These are phyloP conservation scores for Antheraea pernyi DNA, from an alignment of 1,140 invertebrate genomes.

Conservation along the genomic window DNA sequence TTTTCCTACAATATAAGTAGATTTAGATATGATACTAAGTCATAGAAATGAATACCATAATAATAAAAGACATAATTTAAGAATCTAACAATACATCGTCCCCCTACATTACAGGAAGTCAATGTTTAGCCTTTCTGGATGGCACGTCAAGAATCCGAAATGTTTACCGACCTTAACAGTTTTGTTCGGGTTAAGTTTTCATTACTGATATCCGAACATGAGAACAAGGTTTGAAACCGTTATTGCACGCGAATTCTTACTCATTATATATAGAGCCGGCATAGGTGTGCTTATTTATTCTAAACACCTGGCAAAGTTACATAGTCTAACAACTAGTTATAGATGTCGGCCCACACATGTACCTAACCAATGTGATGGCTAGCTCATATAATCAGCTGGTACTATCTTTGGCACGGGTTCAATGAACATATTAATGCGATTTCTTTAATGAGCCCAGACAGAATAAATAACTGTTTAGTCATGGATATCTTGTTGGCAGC, in stretches of 20 bases:
- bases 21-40: too few relatives aligned
- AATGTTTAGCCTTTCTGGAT: constrained; percentile 56
- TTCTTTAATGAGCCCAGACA: constrained; percentile 27
- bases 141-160: constrained; percentile 34
- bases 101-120: constrained; percentile 48
- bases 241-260: too few relatives aligned
- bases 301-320: not conserved
- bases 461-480: constrained; percentile 14
- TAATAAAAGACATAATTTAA: not conserved
- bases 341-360: constrained; percentile 9
- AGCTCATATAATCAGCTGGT: constrained; percentile 21
- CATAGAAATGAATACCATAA: not conserved
- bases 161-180: constrained; percentile 42
- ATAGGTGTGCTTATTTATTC: not conserved
- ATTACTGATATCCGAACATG: constrained; percentile 4
- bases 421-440: constrained; percentile 23
- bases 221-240: not conserved
- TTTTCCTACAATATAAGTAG: too few relatives aligned
- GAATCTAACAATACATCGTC: constrained; percentile 21
- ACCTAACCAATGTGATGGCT: constrained; percentile 9
- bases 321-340: constrained; percentile 1
- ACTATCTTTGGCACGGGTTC: constrained; percentile 29
- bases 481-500: too few relatives aligned
- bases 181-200: constrained; percentile 23
- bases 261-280: not conserved